Evolutionary conservation across 2,797 vertebrate genomes (phyloP), one percentile per base, ranked within the genome.

Genomic region (Tokudaia tokunoshimensis): DNA sequence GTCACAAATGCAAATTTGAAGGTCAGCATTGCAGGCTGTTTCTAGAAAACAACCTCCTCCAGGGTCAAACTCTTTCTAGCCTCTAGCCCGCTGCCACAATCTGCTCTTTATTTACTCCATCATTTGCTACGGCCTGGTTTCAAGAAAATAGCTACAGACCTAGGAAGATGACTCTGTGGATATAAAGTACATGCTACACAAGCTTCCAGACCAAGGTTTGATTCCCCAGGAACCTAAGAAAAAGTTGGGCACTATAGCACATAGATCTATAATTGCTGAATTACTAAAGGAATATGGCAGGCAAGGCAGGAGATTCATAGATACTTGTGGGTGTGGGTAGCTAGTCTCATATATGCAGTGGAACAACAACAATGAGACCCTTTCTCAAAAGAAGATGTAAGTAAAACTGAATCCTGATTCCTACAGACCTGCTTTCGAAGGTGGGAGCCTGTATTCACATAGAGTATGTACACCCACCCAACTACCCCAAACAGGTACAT

Each of bases 1-100:
- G n/a, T 94, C 55, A 82, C 41, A 90, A 89, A 86, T 34, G 74
- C 20, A 85, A 74, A 88, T 89, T 29, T 92, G 86, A 94, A 96
- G 59, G 67, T 17, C 65, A 92, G 1, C 12, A 34, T 34, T 78
- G 5, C 24, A 96, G 37, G 37, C 74, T 89, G 19, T 34, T 85
- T 91, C 50, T 91, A 34, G 11, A 94, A 78, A 31, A 12, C 41
- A 76, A 7, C 47, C n/a, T 78, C 22, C 9, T 26, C 52, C 31
- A 63, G 41, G 63, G n/a, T 63, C 72, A 85, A 67, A 41, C 12
- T 55, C 50, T 22, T 74, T 50, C 31, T 79, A 44, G 8, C 15
- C 31, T 70, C 34, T 47, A 9, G 31, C 31, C 22, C 78, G 52
- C n/a, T 84, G 1, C 26, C 57, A 82, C n/a, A 15, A 61, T n/a